phyloP scores from a whole-genome alignment of 2,888 invertebrate species.

The Drosophila silvestris region DNA sequence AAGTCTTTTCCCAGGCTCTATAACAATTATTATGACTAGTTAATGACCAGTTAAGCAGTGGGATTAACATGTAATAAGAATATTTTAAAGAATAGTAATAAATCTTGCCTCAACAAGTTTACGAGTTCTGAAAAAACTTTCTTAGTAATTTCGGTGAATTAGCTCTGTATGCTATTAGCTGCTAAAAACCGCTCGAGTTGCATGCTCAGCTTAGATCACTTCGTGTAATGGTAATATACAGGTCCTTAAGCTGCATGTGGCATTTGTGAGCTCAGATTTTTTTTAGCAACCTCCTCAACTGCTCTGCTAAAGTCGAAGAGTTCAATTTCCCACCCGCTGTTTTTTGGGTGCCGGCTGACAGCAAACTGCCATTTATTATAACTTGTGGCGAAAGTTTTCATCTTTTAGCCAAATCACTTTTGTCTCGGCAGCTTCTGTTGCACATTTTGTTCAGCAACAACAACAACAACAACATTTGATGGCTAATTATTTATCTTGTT shows the following conservation, averaged over 20 bases:
- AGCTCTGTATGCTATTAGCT: not conserved
- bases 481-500: slow-evolving; percentile 65
- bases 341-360: slow-evolving; percentile 26
- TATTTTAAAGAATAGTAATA: not conserved
- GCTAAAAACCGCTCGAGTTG: not conserved
- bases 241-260: slow-evolving; percentile 1
- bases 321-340: slow-evolving; percentile 56
- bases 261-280: not conserved
- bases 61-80: not conserved
- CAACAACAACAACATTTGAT: slow-evolving; percentile 33
- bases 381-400: slow-evolving; percentile 67
- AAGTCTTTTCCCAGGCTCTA: not conserved
- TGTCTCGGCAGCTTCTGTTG: slow-evolving; percentile 55
- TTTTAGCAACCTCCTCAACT: slow-evolving; percentile 8
- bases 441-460: slow-evolving; percentile 51
- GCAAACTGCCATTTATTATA: slow-evolving; percentile 54
- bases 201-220: not conserved
- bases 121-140: not conserved
- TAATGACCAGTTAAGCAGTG: not conserved
- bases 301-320: slow-evolving; percentile 3
- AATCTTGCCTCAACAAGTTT: not conserved
- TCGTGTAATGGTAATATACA: not conserved
- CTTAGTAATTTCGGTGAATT: not conserved
- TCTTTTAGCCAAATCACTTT: slow-evolving; percentile 51
- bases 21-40: not conserved